A percentile compares a stretch with the other conserved stretches of the same genome.
These are phyloP conservation scores for Coranthus polyacanthus DNA, from an alignment of 2,797 vertebrate genomes.

Conservation along the genomic window DNA sequence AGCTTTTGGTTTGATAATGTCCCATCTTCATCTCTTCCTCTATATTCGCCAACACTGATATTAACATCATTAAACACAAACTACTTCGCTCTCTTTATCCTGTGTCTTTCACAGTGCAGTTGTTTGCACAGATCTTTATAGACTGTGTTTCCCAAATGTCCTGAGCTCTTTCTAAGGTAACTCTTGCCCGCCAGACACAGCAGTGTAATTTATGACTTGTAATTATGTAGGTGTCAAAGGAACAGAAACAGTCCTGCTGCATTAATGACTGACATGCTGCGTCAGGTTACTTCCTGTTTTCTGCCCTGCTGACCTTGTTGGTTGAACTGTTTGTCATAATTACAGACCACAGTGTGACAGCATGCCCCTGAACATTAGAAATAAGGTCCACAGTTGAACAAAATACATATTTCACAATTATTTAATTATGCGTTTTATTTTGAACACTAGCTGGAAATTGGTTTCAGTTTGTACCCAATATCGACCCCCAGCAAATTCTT, in stretches of 20 bases:
- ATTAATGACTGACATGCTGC: constrained; percentile 42
- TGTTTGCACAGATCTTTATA: background rate
- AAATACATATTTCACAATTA: background rate
- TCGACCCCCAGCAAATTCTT: too few relatives aligned
- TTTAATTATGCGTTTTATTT: too few relatives aligned
- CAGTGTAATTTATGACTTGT: constrained; percentile 60
- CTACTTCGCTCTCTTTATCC: constrained; percentile 6
- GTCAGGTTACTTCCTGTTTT: constrained; percentile 59
- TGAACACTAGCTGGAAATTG: too few relatives aligned
- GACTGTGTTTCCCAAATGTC: background rate
- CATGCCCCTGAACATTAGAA: constrained; percentile 1
- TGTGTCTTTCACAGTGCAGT: constrained; percentile 7
- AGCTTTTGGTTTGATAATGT: too few relatives aligned
- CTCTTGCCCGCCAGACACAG: constrained; percentile 25
- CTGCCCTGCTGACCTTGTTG: constrained; percentile 42
- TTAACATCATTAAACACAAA: too few relatives aligned
- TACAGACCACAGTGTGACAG: constrained; percentile 11
- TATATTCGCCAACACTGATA: too few relatives aligned
- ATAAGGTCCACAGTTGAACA: background rate
- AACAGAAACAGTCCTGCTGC: constrained; percentile 64
- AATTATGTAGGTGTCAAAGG: constrained; percentile 73
- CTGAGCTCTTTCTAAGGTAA: constrained; percentile 3
- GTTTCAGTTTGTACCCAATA: too few relatives aligned
- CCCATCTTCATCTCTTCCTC: too few relatives aligned
- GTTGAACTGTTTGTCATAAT: constrained; percentile 38